These are phyloP conservation scores for Toxostoma redivivum DNA, from an alignment of 2,113 vertebrate genomes.

Conservation along the genomic window DNA sequence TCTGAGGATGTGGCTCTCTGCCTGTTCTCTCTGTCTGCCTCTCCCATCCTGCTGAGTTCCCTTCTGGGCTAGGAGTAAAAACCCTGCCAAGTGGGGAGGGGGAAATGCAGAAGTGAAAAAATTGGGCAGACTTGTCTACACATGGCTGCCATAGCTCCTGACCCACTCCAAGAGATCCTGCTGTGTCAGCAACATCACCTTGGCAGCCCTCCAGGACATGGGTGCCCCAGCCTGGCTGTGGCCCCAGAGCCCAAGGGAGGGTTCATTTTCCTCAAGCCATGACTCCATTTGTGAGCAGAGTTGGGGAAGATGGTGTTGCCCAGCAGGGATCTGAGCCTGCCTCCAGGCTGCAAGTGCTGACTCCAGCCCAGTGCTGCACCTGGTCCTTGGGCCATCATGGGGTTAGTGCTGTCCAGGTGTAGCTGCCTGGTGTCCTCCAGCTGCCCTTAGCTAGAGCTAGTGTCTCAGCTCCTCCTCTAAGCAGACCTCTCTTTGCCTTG, in stretches of 20 bases:
- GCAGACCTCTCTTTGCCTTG: not conserved
- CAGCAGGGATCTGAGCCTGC: not conserved
- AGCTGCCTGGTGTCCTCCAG: not conserved
- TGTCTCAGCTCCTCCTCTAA: not conserved
- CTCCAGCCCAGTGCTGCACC: not conserved
- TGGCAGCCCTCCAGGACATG: not conserved
- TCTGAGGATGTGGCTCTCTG: conserved; percentile 1
- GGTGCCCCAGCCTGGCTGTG: not conserved
- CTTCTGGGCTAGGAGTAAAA: not conserved
- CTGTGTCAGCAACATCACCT: not conserved
- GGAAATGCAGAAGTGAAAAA: not conserved
- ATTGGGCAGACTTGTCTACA: not conserved
- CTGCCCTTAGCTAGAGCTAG: not conserved
- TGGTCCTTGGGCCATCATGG: not conserved
- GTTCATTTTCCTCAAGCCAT: not conserved
- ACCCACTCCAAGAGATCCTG: not conserved
- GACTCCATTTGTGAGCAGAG: not conserved
- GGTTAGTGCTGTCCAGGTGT: not conserved
- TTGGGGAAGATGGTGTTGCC: not conserved
- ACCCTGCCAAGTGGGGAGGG: not conserved
- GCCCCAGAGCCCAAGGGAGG: not conserved
- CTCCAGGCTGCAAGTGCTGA: not conserved
- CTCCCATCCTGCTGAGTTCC: conserved; percentile 8
- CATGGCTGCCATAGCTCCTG: not conserved
- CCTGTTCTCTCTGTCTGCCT: not conserved